Conservation (phyloP, 2,797 vertebrate species). For the Takifugu rubripes region DNA sequence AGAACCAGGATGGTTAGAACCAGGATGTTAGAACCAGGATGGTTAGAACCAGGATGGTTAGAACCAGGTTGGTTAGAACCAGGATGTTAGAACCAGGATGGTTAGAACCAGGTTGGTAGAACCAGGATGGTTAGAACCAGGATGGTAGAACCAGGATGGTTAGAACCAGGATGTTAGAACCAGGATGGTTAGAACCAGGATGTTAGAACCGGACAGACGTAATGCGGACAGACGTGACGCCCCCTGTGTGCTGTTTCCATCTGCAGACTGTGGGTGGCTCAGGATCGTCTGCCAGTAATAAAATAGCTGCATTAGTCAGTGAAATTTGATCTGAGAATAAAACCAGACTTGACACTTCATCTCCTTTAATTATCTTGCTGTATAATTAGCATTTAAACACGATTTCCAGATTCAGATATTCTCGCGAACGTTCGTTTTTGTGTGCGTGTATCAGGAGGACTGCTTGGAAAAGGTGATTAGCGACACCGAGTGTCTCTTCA, state of each 20-base stretch:
- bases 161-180: too few species aligned
- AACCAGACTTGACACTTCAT: slow-evolving; percentile 14
- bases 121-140: too few species aligned
- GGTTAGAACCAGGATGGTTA: too few species aligned
- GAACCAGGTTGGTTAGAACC: too few species aligned
- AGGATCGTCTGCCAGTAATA: slow-evolving; percentile 20
- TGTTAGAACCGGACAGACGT: too few species aligned
- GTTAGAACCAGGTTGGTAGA: too few species aligned
- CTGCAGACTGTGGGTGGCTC: slow-evolving; percentile 5
- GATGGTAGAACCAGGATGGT: too few species aligned
- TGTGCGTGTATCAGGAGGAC: slow-evolving; percentile 80
- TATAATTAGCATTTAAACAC: slow-evolving; percentile 7
- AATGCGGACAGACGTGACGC: too few species aligned
- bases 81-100: too few species aligned
- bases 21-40: too few species aligned
- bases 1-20: too few species aligned
- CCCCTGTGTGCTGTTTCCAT: slow-evolving; percentile 38
- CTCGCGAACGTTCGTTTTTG: not conserved
- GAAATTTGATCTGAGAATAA: slow-evolving; percentile 47
- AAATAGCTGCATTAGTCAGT: slow-evolving; percentile 29
- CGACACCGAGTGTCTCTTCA: slow-evolving; percentile 95
- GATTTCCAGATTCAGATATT: not conserved
- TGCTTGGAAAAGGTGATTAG: slow-evolving; percentile 96
- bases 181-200: too few species aligned
- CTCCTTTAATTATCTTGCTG: slow-evolving; percentile 11